These are phyloP conservation scores for Cinclus mexicanus DNA, from an alignment of 2,113 vertebrate genomes.

Conservation along the genomic window DNA sequence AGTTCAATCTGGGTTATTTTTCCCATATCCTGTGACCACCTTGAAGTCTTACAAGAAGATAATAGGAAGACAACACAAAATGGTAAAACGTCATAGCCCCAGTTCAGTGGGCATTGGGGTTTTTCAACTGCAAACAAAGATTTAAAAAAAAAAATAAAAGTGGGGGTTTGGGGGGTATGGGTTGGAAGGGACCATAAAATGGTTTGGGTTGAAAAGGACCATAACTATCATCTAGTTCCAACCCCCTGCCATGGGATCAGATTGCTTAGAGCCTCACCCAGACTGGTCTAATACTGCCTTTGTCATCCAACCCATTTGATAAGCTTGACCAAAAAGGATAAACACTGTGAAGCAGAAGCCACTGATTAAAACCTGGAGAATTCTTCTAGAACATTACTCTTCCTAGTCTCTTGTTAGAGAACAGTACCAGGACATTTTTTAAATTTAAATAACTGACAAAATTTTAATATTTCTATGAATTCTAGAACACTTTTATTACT, in stretches of 20 bases:
- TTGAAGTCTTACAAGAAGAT: neutral
- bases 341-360: neutral
- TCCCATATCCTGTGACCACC: neutral
- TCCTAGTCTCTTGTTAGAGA: neutral
- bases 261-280: neutral
- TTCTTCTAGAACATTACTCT: neutral
- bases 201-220: neutral
- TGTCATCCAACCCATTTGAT: neutral
- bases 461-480: neutral
- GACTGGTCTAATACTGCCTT: neutral
- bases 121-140: neutral
- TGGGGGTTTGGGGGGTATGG: accelerated
- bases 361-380: neutral
- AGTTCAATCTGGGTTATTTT: neutral
- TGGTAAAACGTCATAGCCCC: neutral
- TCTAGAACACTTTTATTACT: neutral
- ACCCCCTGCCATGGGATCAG: neutral
- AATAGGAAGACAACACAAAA: neutral
- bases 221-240: neutral
- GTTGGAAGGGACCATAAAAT: neutral
- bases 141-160: too few relatives aligned
- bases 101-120: neutral
- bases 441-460: neutral
- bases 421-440: neutral
- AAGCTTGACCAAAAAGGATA: neutral